Percentiles rank a stretch among this genome's conserved stretches.
Evolutionary conservation across 1,140 invertebrate species (phyloP).

Genomic region (Dinothrombium tinctorium): DNA sequence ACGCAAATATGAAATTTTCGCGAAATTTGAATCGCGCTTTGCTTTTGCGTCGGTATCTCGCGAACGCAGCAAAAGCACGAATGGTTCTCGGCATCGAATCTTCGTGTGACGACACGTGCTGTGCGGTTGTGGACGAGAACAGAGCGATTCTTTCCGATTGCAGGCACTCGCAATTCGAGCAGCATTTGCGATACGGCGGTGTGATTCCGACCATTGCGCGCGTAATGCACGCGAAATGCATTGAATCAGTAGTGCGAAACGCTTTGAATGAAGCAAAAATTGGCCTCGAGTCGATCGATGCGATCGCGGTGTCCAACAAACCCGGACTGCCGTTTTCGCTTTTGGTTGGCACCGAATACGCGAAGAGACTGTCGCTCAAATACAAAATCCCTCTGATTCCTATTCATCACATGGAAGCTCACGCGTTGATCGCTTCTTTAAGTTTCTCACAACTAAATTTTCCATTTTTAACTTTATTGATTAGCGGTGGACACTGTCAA

Average conservation of each 20-base stretch:
- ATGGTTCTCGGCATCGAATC: no score
- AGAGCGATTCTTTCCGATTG: slow-evolving; percentile 53
- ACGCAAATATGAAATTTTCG: no score
- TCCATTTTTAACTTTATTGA: slow-evolving; percentile 66
- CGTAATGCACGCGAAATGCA: slow-evolving; percentile 44
- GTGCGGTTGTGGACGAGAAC: slow-evolving; percentile 47
- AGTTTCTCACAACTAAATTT: slow-evolving; percentile 36
- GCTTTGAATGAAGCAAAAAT: slow-evolving; percentile 38
- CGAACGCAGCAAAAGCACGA: no score
- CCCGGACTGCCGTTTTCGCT: slow-evolving; percentile 62
- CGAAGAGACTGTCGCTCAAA: slow-evolving; percentile 41
- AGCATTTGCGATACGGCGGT: slow-evolving; percentile 57
- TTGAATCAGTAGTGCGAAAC: slow-evolving; percentile 41
- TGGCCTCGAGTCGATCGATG: slow-evolving; percentile 40
- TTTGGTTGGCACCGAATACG: slow-evolving; percentile 55
- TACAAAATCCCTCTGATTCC: slow-evolving; percentile 66
- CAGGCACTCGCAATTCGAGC: slow-evolving; percentile 42
- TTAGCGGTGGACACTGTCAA: slow-evolving; percentile 78
- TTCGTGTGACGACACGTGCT: slow-evolving; percentile 93
- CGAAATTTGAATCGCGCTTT: no score
- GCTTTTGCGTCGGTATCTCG: no score
- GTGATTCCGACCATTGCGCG: slow-evolving; percentile 65
- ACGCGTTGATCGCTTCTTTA: slow-evolving; percentile 50
- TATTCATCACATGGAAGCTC: slow-evolving; percentile 96
- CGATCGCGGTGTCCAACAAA: slow-evolving; percentile 68